These are phyloP conservation scores for Lepidothrix coronata DNA, from an alignment of 2,113 vertebrate species.

Conservation along the genomic window DNA sequence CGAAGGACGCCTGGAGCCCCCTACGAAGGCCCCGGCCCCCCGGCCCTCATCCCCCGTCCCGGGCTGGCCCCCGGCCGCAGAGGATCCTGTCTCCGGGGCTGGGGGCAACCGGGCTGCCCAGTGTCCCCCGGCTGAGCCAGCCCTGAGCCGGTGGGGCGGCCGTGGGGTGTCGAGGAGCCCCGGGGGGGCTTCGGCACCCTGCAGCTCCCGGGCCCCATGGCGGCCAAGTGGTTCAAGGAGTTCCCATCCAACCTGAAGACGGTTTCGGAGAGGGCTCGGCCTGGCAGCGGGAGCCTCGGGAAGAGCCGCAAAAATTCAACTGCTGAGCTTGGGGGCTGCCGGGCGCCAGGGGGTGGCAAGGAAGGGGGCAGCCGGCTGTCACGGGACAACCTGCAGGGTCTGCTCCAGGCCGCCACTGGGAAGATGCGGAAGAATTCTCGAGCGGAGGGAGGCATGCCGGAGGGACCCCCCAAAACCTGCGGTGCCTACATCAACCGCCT, in stretches of 20 bases:
- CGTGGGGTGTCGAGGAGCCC: background rate
- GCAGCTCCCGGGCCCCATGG: constrained; percentile 73
- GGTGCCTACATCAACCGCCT: constrained; percentile 92
- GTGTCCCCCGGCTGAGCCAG: background rate
- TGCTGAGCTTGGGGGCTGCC: constrained; percentile 76
- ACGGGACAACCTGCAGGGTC: constrained; percentile 81
- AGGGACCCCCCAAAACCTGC: constrained; percentile 74
- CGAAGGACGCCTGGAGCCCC: background rate
- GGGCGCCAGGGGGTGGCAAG: constrained; percentile 18
- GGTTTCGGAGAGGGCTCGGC: constrained; percentile 82
- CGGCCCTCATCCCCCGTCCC: background rate
- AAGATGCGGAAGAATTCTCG: constrained; percentile 88
- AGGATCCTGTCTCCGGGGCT: background rate
- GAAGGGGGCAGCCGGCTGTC: constrained; percentile 74
- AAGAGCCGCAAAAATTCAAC: constrained; percentile 90
- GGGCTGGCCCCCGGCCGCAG: background rate
- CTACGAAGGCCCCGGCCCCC: background rate
- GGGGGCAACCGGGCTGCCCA: background rate
- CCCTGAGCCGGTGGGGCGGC: background rate
- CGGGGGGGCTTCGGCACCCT: background rate
- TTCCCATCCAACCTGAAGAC: constrained; percentile 89
- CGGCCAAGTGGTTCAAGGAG: constrained; percentile 94
- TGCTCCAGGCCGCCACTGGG: constrained; percentile 78
- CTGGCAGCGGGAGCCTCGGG: constrained; percentile 70
- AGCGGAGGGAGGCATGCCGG: constrained; percentile 61